Percentiles rank a stretch among this genome's conserved stretches.
Evolutionary conservation across 2,888 invertebrate species (phyloP).

Genomic region (Melanchra persicariae): DNA sequence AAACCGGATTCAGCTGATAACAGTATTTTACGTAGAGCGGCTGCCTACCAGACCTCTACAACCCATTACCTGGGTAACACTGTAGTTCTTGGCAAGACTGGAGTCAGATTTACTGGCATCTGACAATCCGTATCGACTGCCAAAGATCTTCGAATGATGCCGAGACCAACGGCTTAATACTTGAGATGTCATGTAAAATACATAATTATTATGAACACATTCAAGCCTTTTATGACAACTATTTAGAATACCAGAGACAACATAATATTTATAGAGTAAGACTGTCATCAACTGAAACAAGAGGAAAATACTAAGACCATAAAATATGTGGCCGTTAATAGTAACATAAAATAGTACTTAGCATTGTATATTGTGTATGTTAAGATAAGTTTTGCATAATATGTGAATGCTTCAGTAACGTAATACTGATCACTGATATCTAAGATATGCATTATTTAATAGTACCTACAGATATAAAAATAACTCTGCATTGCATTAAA

Average conservation of each 20-base stretch:
- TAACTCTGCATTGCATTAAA: not conserved
- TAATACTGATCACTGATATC: conserved; percentile 46
- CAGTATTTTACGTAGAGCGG: too few relatives aligned
- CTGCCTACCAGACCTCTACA: too few relatives aligned
- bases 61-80: too few relatives aligned
- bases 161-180: too few relatives aligned
- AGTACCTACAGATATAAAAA: conserved; percentile 18
- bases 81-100: too few relatives aligned
- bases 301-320: conserved; percentile 19
- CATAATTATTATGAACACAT: not conserved
- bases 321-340: conserved; percentile 12
- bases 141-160: too few relatives aligned
- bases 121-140: too few relatives aligned
- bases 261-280: conserved; percentile 11
- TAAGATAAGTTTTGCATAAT: conserved; percentile 47
- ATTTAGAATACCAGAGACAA: conserved; percentile 4
- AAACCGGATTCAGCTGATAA: too few relatives aligned
- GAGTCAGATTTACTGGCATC: too few relatives aligned
- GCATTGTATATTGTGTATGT: not conserved
- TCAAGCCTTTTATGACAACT: conserved; percentile 12
- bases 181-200: too few relatives aligned
- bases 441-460: conserved; percentile 44
- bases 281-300: not conserved
- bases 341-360: conserved; percentile 20
- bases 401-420: conserved; percentile 5